Evolutionary conservation across 1,140 invertebrate genomes (phyloP).

Genomic region (Euura saliciscinereae): DNA sequence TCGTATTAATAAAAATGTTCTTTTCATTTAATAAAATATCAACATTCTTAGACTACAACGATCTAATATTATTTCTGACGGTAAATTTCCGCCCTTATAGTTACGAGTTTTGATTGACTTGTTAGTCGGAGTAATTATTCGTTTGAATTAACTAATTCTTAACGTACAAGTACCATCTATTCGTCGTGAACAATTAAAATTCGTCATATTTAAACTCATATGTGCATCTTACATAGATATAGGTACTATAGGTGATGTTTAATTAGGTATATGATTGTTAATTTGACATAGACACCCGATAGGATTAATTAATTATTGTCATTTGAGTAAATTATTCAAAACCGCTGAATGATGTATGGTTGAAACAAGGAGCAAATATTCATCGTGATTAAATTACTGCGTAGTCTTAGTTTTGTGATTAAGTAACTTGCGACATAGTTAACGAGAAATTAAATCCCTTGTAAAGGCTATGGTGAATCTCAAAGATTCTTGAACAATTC

Average conservation of each 20-base stretch:
- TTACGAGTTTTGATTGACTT: too few relatives aligned
- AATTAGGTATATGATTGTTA: neutral
- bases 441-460: too few relatives aligned
- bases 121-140: too few relatives aligned
- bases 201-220: neutral
- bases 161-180: neutral
- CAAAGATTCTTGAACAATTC: too few relatives aligned
- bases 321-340: neutral
- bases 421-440: too few relatives aligned
- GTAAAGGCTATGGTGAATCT: too few relatives aligned
- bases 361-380: too few relatives aligned
- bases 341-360: neutral
- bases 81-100: neutral
- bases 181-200: neutral
- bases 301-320: constrained; percentile 1
- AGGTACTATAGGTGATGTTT: too few relatives aligned
- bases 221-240: neutral
- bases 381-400: too few relatives aligned
- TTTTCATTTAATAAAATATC: neutral
- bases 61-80: neutral
- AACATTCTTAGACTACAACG: neutral
- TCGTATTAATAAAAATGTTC: neutral
- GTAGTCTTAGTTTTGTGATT: too few relatives aligned
- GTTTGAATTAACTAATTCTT: neutral
- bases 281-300: neutral